Conservation (phyloP, 2,888 invertebrate species). For the Sinopyrophorus schimmeli region DNA sequence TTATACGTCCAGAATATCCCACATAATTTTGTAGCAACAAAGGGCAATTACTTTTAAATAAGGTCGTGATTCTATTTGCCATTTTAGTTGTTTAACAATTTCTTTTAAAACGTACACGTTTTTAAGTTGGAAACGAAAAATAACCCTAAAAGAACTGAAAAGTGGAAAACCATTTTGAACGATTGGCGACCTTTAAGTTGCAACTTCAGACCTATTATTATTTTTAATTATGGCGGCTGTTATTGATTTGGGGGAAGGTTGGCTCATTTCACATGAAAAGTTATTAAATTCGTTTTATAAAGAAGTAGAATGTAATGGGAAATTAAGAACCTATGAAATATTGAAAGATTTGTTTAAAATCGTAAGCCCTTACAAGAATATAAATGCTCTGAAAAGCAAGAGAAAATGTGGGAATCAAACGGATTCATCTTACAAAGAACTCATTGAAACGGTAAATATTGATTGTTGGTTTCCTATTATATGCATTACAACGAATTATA, state of each 20-base stretch:
- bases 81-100: constrained; percentile 15
- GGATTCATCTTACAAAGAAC: background rate
- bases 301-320: constrained; percentile 43
- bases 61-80: constrained; percentile 22
- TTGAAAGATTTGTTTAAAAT: constrained; percentile 57
- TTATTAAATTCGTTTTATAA: constrained; percentile 56
- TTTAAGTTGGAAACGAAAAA: too few species aligned
- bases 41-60: constrained; percentile 5
- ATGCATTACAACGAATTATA: constrained; percentile 1
- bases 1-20: background rate
- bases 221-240: background rate
- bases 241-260: too few species aligned
- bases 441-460: background rate
- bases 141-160: too few species aligned
- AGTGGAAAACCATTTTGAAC: too few species aligned
- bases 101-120: too few species aligned
- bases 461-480: background rate
- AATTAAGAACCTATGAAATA: constrained; percentile 43
- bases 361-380: constrained; percentile 50
- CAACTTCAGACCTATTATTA: too few species aligned
- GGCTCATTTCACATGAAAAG: constrained; percentile 58
- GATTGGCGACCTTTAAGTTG: too few species aligned
- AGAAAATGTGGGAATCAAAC: constrained; percentile 40
- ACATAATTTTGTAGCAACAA: background rate
- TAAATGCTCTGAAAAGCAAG: constrained; percentile 38